A percentile compares a stretch with the other conserved stretches of the same genome.
phyloP scores from a whole-genome alignment of 2,113 vertebrate species.

The Etheostoma spectabile region DNA sequence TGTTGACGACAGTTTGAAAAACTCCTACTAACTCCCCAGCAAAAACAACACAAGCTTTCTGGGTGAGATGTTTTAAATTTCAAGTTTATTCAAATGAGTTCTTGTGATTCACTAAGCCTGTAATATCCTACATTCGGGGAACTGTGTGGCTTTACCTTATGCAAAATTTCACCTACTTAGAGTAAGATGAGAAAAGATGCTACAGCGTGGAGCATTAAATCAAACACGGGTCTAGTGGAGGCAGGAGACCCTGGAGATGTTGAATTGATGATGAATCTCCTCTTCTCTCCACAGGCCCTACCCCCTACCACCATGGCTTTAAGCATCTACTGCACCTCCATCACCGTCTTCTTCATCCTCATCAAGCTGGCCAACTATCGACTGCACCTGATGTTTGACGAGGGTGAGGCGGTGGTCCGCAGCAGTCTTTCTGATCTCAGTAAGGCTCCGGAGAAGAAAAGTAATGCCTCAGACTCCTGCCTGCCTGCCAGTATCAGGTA shows the following conservation, averaged over 20 bases:
- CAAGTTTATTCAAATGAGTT: constrained; percentile 34
- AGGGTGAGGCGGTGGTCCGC: constrained; percentile 88
- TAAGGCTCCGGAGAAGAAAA: constrained; percentile 84
- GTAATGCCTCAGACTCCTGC: constrained; percentile 79
- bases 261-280: constrained; percentile 6
- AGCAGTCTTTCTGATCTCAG: constrained; percentile 84
- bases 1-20: constrained; percentile 40
- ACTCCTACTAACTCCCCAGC: constrained; percentile 35
- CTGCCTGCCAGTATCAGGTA: constrained; percentile 85
- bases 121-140: background rate
- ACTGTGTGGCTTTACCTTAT: background rate
- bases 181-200: background rate
- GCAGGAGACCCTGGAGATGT: constrained; percentile 9
- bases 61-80: constrained; percentile 40
- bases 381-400: constrained; percentile 95
- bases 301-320: constrained; percentile 90
- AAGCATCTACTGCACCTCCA: constrained; percentile 92
- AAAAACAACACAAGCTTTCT: constrained; percentile 28
- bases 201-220: background rate
- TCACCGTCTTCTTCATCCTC: constrained; percentile 91
- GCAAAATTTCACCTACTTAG: background rate
- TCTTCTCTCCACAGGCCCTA: constrained; percentile 85
- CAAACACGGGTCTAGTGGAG: background rate
- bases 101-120: constrained; percentile 3
- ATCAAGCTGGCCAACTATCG: constrained; percentile 95